Conservation (phyloP, 2,113 vertebrate species). For the Hippocampus mohnikei region DNA sequence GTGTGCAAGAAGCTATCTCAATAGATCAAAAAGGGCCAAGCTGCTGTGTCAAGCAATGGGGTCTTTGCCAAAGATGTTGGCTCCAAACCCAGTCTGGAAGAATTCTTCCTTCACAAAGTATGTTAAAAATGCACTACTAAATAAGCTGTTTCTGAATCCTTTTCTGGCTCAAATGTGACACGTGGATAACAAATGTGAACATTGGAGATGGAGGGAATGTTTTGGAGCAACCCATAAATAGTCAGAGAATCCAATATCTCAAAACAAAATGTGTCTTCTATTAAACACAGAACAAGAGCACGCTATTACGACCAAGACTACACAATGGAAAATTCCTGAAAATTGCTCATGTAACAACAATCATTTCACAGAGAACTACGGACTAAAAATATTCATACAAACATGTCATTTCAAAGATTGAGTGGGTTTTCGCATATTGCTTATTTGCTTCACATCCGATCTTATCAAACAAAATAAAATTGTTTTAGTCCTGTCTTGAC, state of each 20-base stretch:
- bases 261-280: background rate
- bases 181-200: slow-evolving; percentile 5
- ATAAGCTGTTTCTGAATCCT: background rate
- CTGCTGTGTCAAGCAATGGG: background rate
- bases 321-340: background rate
- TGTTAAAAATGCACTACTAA: background rate
- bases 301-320: background rate
- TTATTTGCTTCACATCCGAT: background rate
- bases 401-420: background rate
- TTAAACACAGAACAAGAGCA: background rate
- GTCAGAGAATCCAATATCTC: background rate
- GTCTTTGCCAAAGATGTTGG: background rate
- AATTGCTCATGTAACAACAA: background rate
- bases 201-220: background rate
- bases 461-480: background rate
- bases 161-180: background rate
- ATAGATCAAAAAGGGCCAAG: background rate
- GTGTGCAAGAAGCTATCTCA: background rate
- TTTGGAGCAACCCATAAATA: background rate
- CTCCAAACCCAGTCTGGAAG: background rate
- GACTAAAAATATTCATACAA: background rate
- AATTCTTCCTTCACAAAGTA: background rate
- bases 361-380: background rate
- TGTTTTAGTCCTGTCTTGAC: background rate
- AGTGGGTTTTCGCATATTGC: background rate